These are phyloP conservation scores for Phrynosoma platyrhinos DNA, from an alignment of 2,113 vertebrate genomes.

Conservation along the genomic window DNA sequence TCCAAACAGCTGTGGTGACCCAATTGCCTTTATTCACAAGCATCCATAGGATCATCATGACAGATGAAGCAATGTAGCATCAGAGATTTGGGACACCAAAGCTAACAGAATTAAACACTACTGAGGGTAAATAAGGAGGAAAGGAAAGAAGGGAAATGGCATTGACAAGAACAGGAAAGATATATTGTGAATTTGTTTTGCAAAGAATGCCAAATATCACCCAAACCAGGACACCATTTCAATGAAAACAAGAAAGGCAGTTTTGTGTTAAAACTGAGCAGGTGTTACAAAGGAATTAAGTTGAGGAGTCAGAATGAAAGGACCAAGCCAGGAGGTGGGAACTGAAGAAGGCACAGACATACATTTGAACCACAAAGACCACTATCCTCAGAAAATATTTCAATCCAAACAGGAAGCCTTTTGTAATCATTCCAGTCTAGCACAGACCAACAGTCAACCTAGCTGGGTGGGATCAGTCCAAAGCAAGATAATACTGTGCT, in stretches of 20 bases:
- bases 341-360: background rate
- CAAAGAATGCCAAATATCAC: background rate
- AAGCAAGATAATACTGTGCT: background rate
- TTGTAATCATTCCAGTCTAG: background rate
- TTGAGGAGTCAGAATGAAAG: background rate
- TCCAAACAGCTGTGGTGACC: background rate
- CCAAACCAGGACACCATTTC: background rate
- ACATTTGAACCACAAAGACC: background rate
- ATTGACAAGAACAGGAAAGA: background rate
- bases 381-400: background rate
- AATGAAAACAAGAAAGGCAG: background rate
- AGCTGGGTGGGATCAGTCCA: background rate
- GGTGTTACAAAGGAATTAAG: background rate
- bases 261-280: background rate
- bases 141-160: background rate
- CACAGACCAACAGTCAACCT: background rate
- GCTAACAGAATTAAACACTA: background rate
- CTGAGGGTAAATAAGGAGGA: background rate
- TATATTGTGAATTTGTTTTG: background rate
- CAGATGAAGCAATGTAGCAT: background rate
- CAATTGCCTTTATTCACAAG: background rate
- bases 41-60: background rate
- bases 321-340: background rate
- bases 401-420: background rate
- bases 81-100: background rate